These are phyloP conservation scores for Chaetoderma sp. DNA, from an alignment of 2,888 invertebrate species.

Conservation along the genomic window DNA sequence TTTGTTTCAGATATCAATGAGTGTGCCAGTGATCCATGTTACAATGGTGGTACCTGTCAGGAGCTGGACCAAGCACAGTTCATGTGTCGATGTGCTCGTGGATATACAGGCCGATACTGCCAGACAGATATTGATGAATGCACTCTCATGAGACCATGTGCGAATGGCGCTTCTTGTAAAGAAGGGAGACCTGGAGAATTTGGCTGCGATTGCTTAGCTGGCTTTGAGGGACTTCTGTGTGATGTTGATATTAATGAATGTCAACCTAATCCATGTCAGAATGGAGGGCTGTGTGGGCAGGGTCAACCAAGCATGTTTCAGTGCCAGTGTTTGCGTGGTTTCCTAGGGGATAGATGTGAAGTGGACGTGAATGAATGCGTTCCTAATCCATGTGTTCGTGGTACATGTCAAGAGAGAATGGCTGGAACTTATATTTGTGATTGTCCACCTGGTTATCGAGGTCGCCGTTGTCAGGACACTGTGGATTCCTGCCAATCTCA, in stretches of 20 bases:
- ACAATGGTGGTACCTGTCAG: slow-evolving; percentile 84
- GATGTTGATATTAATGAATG: slow-evolving; percentile 17
- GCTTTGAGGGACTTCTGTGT: slow-evolving; percentile 25
- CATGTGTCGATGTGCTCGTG: slow-evolving; percentile 84
- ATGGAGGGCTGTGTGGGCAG: neutral
- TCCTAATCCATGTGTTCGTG: slow-evolving; percentile 73
- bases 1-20: slow-evolving; percentile 30
- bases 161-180: slow-evolving; percentile 89
- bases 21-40: slow-evolving; percentile 75
- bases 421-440: slow-evolving; percentile 16
- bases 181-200: slow-evolving; percentile 73
- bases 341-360: neutral
- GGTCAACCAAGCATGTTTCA: neutral
- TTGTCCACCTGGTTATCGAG: slow-evolving; percentile 21
- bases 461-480: slow-evolving; percentile 17
- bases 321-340: neutral
- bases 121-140: slow-evolving; percentile 95
- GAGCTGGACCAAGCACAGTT: slow-evolving; percentile 79
- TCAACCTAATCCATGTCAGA: neutral
- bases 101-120: slow-evolving; percentile 93
- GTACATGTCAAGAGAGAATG: slow-evolving; percentile 18
- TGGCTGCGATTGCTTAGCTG: slow-evolving; percentile 15
- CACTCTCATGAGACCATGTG: slow-evolving; percentile 91
- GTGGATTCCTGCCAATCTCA: slow-evolving; percentile 31
- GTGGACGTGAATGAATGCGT: slow-evolving; percentile 85